These are phyloP conservation scores for Drosophila peninsularis DNA, from an alignment of 2,888 invertebrate species.

Conservation along the genomic window DNA sequence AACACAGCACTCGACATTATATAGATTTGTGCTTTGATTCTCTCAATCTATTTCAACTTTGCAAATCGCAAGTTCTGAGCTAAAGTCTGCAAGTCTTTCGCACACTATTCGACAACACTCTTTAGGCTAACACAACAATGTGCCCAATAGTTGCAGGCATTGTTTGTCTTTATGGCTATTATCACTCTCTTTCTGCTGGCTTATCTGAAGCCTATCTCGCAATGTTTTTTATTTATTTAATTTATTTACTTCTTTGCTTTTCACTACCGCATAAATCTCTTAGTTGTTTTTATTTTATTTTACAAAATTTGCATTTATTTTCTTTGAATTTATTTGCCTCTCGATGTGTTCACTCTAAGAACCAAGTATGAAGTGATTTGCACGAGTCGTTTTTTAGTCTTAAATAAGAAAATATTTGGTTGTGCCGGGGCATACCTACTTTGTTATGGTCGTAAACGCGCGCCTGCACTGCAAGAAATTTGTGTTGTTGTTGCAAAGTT, in stretches of 20 bases:
- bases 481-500: not conserved
- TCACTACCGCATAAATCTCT: slow-evolving; percentile 16
- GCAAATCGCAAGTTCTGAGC: slow-evolving; percentile 4
- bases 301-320: slow-evolving; percentile 26
- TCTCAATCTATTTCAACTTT: not conserved
- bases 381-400: slow-evolving; percentile 85
- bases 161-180: slow-evolving; percentile 12
- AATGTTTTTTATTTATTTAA: slow-evolving; percentile 3
- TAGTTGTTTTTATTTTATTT: slow-evolving; percentile 22
- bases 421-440: slow-evolving; percentile 79
- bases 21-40: not conserved
- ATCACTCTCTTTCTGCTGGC: slow-evolving; percentile 1
- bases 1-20: slow-evolving; percentile 50
- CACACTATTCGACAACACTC: slow-evolving; percentile 20
- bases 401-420: slow-evolving; percentile 84
- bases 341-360: slow-evolving; percentile 84
- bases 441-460: slow-evolving; percentile 78
- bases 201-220: slow-evolving; percentile 4
- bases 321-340: slow-evolving; percentile 50
- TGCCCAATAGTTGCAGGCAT: slow-evolving; percentile 16
- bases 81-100: slow-evolving; percentile 5
- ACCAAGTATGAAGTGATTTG: slow-evolving; percentile 85
- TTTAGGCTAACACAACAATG: slow-evolving; percentile 4
- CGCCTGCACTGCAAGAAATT: slow-evolving; percentile 64
- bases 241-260: not conserved